These are phyloP conservation scores for Timandra comae DNA, from an alignment of 2,888 invertebrate genomes.

Conservation along the genomic window DNA sequence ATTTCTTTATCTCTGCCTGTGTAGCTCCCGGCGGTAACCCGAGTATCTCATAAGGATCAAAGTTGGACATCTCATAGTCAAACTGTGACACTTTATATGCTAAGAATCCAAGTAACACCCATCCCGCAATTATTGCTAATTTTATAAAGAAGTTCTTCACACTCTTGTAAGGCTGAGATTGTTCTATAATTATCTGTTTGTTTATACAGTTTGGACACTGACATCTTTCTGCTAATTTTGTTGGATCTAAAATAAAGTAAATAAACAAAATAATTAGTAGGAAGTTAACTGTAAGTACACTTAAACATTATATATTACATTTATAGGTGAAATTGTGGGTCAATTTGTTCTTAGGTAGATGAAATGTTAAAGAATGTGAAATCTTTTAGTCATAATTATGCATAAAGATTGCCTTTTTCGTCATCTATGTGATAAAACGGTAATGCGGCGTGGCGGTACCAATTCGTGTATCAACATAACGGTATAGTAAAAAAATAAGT, in stretches of 20 bases:
- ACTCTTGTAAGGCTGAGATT: conserved; percentile 92
- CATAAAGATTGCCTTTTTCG: too few relatives aligned
- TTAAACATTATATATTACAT: too few relatives aligned
- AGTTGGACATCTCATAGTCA: conserved; percentile 98
- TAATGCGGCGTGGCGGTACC: conserved; percentile 12
- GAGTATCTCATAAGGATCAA: conserved; percentile 98
- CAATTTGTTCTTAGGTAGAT: too few relatives aligned
- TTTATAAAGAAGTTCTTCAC: conserved; percentile 89
- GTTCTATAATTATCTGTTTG: conserved; percentile 88
- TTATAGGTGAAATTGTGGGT: too few relatives aligned
- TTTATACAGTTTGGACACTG: conserved; percentile 91
- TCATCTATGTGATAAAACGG: too few relatives aligned
- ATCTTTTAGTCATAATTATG: too few relatives aligned
- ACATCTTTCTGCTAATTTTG: conserved; percentile 86
- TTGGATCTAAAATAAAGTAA: conserved; percentile 80
- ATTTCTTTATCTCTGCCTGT: conserved; percentile 93
- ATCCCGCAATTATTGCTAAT: conserved; percentile 86
- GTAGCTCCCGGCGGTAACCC: conserved; percentile 92
- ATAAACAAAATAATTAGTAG: too few relatives aligned
- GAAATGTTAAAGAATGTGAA: too few relatives aligned
- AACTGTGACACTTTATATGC: conserved; percentile 96
- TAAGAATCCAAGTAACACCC: conserved; percentile 86
- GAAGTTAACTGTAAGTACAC: too few relatives aligned
- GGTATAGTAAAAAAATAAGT: conserved; percentile 3
- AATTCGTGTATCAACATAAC: conserved; percentile 7